Percentiles rank a stretch among this genome's conserved stretches.
Evolutionary conservation across 2,888 invertebrate species (phyloP).

Genomic region (Athrips mouffetella): DNA sequence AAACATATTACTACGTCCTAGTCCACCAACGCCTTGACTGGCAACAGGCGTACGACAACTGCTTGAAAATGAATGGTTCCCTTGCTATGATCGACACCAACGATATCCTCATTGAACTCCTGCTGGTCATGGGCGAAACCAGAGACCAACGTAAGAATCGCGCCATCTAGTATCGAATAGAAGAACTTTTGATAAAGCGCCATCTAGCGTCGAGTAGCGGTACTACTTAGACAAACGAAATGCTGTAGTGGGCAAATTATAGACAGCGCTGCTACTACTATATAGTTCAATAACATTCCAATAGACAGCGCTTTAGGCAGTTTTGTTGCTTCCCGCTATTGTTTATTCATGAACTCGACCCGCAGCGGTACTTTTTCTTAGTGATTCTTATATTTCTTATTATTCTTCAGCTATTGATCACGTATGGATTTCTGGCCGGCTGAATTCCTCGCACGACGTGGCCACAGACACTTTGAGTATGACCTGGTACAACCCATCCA

Average conservation of each 20-base stretch:
- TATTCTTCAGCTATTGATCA: constrained; percentile 55
- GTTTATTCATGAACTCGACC: no score
- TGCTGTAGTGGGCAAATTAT: not conserved
- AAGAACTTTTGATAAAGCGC: not conserved
- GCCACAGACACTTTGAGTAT: constrained; percentile 39
- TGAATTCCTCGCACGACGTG: constrained; percentile 57
- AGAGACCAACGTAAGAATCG: constrained; percentile 49
- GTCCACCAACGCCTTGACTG: constrained; percentile 54
- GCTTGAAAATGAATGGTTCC: constrained; percentile 55
- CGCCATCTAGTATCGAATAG: constrained; percentile 26
- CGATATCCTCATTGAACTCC: constrained; percentile 52
- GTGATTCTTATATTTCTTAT: constrained; percentile 1
- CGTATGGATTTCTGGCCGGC: constrained; percentile 63
- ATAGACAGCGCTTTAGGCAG: constrained; percentile 4
- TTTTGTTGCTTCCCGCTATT: no score
- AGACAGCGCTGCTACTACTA: not conserved
- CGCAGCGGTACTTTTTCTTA: no score
- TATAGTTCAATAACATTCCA: not conserved
- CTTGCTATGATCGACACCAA: constrained; percentile 52
- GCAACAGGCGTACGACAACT: constrained; percentile 67
- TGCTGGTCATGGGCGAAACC: constrained; percentile 66
- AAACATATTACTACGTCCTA: constrained; percentile 55
- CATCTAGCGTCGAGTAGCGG: not conserved
- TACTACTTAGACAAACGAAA: not conserved
- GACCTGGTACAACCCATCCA: constrained; percentile 54